phyloP scores from a whole-genome alignment of 2,888 invertebrate genomes.

The Eupelmus urozonus region DNA sequence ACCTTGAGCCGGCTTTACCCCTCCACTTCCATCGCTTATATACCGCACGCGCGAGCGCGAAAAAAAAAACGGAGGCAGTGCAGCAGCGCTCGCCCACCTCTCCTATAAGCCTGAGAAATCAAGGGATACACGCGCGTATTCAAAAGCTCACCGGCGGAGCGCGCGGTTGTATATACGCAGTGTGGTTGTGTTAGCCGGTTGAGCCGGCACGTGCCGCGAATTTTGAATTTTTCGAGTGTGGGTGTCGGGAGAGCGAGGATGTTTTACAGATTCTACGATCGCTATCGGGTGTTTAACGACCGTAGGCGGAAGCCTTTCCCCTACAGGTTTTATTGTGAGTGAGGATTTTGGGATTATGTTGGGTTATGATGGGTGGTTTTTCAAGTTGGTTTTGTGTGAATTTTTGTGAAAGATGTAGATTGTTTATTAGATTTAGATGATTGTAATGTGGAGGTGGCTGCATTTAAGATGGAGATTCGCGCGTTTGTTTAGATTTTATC shows the following conservation, averaged over 20 bases:
- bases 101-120: no score
- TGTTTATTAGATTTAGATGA: no score
- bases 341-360: not conserved
- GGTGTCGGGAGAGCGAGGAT: slow-evolving; percentile 62
- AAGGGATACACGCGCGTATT: no score
- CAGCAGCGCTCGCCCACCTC: no score
- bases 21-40: no score
- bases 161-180: no score
- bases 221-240: slow-evolving; percentile 55
- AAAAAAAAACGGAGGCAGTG: not conserved
- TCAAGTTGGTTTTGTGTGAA: no score
- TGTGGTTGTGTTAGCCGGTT: not conserved
- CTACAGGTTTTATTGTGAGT: slow-evolving; percentile 75
- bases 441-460: not conserved
- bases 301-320: slow-evolving; percentile 71
- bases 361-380: no score
- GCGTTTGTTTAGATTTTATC: not conserved
- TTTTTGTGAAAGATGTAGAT: no score
- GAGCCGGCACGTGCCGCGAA: slow-evolving; percentile 43
- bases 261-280: slow-evolving; percentile 76
- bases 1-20: no score
- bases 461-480: not conserved
- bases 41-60: no score
- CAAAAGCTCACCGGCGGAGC: not conserved
- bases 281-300: slow-evolving; percentile 76